Conservation (phyloP, 2,113 vertebrate genomes). For the Pseudopodoces humilis region DNA sequence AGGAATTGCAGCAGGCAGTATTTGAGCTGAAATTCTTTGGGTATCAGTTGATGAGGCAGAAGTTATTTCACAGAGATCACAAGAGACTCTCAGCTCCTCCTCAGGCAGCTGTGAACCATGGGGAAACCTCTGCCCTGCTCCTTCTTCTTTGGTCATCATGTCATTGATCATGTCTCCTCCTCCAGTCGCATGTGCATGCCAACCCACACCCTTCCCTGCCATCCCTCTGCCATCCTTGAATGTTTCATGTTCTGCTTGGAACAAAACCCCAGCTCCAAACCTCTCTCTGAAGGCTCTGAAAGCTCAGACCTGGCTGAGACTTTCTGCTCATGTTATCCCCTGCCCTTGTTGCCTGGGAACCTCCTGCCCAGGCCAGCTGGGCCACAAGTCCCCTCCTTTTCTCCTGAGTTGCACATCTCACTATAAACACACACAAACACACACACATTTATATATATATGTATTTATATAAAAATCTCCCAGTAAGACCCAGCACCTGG, state of each 20-base stretch:
- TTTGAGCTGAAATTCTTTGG: not conserved
- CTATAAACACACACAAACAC: not conserved
- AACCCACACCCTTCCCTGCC: not conserved
- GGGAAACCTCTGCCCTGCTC: conserved; percentile 42
- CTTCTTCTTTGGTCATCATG: not conserved
- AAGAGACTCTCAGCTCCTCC: not conserved
- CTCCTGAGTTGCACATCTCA: not conserved
- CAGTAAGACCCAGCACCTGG: not conserved
- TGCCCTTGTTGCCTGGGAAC: not conserved
- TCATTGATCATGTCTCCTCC: not conserved
- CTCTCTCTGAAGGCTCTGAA: not conserved
- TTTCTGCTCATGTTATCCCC: rapidly evolving
- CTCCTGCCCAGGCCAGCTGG: not conserved
- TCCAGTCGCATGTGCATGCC: not conserved
- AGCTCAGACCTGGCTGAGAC: not conserved
- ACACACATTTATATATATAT: too few relatives aligned
- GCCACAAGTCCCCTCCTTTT: not conserved
- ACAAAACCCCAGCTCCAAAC: not conserved
- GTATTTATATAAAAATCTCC: not conserved
- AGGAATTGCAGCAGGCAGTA: not conserved
- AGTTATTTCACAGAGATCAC: not conserved
- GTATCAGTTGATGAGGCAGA: not conserved
- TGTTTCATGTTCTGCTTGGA: not conserved
- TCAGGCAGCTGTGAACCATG: not conserved
- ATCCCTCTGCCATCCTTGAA: not conserved